Base-by-base conservation (phyloP, 2,888 invertebrate genomes). In the Drosophila niveifrons region DNA sequence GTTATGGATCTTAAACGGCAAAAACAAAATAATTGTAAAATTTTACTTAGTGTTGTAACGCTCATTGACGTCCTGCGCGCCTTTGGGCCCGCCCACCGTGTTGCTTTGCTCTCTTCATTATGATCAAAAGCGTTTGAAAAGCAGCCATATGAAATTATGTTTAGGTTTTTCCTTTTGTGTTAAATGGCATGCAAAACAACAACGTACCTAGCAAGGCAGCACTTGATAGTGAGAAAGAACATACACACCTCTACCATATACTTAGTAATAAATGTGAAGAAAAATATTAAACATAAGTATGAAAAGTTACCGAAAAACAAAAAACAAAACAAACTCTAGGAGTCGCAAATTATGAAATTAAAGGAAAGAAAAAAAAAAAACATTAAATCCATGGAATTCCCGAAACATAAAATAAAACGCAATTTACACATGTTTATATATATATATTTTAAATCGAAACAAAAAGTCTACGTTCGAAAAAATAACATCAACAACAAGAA, bases 21-120 rank as follows among this genome's bases (percentile, higher is more conserved):
- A 66, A 67, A 70, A 78, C 51, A 68, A 72, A 80, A 80, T 80
- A 90, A 75, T 88, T 78, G 90, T 87, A 90, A 84, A 90, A 88
- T 90, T 79, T 81, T 78, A 88, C 71, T 84, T 89, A 84, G 88
- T 89, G 89, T 89, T 84, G 89, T 78, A 84, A 84, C 68, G 89
- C 83, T 89, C 82, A 84, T 89, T 89, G 85, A 84, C 83, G 83
- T 89, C 83, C 83, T 87, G 85, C 80, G 88, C 73, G 84, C 82
- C 63, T 66, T 34, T 57, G 17, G 64, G 87, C 77, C 67, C 67
- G 80, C 86, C 82, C 73, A 75, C 82, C 70, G 82, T 84, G 88
- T 59, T 81, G 79, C 82, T 83, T 68, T 69, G 82, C 75, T 75
- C 64, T 64, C 51, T 66, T 64, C 51, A 39, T 61, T 46, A 63